Evolutionary conservation across 2,113 vertebrate species (phyloP).

Genomic region (Limnothrissa miodon): DNA sequence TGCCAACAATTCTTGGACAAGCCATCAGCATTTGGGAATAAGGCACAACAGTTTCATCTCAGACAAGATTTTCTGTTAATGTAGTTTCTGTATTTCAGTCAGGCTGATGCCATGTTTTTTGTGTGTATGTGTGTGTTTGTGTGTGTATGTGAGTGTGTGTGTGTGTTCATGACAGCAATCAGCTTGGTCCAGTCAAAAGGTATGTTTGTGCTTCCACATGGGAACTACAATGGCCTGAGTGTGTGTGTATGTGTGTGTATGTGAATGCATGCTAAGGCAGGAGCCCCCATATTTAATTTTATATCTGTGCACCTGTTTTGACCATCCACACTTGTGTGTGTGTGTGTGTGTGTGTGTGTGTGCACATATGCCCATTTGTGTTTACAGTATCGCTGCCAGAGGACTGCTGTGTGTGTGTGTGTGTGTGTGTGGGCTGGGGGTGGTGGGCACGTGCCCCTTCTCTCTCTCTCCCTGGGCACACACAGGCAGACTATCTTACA

Average conservation of each 20-base stretch:
- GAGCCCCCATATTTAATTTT: neutral
- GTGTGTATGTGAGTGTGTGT: neutral
- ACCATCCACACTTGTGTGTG: neutral
- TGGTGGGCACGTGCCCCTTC: constrained; percentile 2
- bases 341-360: neutral
- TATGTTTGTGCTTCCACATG: constrained; percentile 12
- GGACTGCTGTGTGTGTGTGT: neutral
- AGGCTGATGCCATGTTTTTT: constrained; percentile 1
- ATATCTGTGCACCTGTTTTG: neutral
- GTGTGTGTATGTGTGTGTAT: neutral
- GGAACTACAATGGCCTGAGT: neutral
- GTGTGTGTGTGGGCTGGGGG: neutral
- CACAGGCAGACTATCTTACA: neutral
- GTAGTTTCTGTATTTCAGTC: neutral
- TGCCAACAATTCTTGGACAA: neutral
- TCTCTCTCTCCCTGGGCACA: neutral
- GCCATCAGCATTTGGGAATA: neutral
- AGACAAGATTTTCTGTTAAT: neutral
- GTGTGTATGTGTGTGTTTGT: neutral
- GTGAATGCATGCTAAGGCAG: neutral
- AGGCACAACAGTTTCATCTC: neutral
- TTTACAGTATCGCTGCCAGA: neutral
- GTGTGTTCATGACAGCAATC: neutral
- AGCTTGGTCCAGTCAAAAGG: neutral
- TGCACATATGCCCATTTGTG: neutral